Percentiles rank a stretch among this genome's conserved stretches.
phyloP scores from a whole-genome alignment of 2,888 invertebrate genomes.

The Tachystola acroxantha region DNA sequence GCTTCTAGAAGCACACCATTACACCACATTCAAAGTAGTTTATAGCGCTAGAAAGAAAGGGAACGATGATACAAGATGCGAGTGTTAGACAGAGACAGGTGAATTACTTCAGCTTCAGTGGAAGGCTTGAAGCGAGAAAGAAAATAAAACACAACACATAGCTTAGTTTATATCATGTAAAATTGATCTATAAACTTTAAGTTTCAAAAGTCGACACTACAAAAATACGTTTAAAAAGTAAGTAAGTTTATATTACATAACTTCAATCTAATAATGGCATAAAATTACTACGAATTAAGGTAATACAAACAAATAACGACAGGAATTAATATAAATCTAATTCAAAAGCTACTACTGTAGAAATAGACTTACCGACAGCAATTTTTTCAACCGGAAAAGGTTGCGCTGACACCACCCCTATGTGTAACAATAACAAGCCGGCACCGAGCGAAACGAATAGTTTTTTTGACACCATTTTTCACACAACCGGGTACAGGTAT shows the following conservation, averaged over 20 bases:
- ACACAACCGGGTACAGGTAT: neutral
- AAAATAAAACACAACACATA: neutral
- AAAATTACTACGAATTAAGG: no score
- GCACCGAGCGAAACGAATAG: slow-evolving; percentile 21
- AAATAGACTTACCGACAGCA: slow-evolving; percentile 57
- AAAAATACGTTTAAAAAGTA: no score
- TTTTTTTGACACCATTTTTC: slow-evolving; percentile 34
- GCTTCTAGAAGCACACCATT: no score
- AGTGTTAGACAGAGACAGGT: slow-evolving; percentile 1
- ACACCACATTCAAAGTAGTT: no score
- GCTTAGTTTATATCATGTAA: neutral
- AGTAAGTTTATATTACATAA: no score
- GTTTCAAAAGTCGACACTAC: no score
- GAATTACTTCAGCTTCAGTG: neutral
- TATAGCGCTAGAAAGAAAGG: slow-evolving; percentile 1
- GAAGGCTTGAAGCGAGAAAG: no score
- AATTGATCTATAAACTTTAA: no score
- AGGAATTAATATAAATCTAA: no score
- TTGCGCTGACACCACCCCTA: slow-evolving; percentile 50
- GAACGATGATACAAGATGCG: neutral
- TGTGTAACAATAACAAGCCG: slow-evolving; percentile 50
- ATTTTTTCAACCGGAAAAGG: slow-evolving; percentile 66
- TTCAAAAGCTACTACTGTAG: no score
- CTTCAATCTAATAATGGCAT: no score
- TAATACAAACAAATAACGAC: no score